These are phyloP conservation scores for Agrotis puta DNA, from an alignment of 2,888 invertebrate genomes.

Conservation along the genomic window DNA sequence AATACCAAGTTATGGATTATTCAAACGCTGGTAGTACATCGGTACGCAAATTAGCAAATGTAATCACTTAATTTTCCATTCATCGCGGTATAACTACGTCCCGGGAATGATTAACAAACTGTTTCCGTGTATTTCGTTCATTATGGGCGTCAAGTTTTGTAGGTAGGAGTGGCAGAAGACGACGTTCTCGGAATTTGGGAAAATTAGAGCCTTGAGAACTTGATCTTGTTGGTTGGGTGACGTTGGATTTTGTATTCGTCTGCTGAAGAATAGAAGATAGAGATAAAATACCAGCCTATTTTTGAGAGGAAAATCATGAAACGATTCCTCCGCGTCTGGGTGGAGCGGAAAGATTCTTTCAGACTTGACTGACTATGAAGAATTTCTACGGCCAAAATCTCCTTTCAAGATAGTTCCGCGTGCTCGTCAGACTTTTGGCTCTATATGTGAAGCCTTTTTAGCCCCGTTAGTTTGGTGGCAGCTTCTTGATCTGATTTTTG, in stretches of 20 bases:
- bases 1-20: conserved; percentile 56
- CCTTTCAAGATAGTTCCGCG: no score
- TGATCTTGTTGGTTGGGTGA: not conserved
- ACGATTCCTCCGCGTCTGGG: no score
- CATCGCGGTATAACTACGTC: conserved; percentile 55
- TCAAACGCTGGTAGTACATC: conserved; percentile 43
- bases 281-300: no score
- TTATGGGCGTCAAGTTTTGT: not conserved
- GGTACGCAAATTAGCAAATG: conserved; percentile 56
- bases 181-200: not conserved
- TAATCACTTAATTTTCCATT: conserved; percentile 66
- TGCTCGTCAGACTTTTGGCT: no score
- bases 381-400: no score
- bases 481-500: no score
- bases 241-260: not conserved
- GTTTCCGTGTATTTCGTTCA: conserved; percentile 29
- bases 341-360: no score
- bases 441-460: no score
- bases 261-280: no score
- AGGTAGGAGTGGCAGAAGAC: not conserved
- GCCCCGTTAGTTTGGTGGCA: no score
- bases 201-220: not conserved
- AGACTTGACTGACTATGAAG: no score
- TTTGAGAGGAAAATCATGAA: no score
- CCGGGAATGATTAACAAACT: conserved; percentile 53